A percentile compares a stretch with the other conserved stretches of the same genome.
These are phyloP conservation scores for Alectura lathami DNA, from an alignment of 2,113 vertebrate genomes.

Conservation along the genomic window DNA sequence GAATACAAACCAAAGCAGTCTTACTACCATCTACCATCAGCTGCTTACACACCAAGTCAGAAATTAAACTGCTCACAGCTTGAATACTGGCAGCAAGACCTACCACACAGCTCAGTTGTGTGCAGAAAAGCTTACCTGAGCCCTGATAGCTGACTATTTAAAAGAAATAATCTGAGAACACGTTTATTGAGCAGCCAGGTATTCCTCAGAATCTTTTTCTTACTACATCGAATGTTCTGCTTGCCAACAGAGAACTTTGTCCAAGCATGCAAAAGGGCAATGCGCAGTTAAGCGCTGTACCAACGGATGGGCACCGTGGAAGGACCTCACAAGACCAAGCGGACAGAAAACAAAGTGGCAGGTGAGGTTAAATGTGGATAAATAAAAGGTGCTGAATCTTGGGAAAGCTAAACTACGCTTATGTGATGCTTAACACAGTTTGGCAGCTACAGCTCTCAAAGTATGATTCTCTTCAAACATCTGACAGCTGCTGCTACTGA, in stretches of 20 bases:
- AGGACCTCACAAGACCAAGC: neutral
- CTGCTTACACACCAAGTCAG: neutral
- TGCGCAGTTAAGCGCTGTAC: neutral
- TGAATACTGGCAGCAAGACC: neutral
- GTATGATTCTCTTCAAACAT: neutral
- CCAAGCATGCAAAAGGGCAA: neutral
- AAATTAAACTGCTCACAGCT: neutral
- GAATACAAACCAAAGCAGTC: neutral
- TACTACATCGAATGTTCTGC: neutral
- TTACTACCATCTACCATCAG: neutral
- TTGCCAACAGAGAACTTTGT: neutral
- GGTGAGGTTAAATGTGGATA: neutral
- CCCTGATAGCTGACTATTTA: neutral
- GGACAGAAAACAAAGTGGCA: neutral
- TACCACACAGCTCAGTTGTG: neutral
- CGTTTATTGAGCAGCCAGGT: neutral
- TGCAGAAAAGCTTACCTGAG: neutral
- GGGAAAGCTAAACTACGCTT: neutral
- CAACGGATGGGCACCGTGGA: neutral
- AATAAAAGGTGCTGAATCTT: neutral
- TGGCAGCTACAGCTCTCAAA: neutral
- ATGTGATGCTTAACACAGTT: neutral
- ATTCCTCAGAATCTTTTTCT: neutral
- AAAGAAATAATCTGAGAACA: neutral
- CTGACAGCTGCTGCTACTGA: neutral